Percentiles rank a stretch among this genome's conserved stretches.
These are phyloP conservation scores for Drosophila prolongata DNA, from an alignment of 2,888 invertebrate species.

Conservation along the genomic window DNA sequence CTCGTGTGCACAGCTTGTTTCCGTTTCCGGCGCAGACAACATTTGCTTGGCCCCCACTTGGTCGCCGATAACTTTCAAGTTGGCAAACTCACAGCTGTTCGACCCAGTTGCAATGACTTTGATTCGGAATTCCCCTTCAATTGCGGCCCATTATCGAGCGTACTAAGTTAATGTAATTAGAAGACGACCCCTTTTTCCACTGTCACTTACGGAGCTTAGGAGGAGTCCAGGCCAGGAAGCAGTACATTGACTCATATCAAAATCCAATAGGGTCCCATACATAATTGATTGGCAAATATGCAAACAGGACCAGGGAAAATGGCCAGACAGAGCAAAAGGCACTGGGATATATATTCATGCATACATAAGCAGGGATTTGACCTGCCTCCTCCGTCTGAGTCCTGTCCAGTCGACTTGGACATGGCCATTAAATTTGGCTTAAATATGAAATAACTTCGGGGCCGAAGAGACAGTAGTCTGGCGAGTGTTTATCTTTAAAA, in stretches of 20 bases:
- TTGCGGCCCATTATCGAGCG: constrained; percentile 20
- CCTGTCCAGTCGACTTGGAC: constrained; percentile 22
- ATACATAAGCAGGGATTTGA: constrained; percentile 54
- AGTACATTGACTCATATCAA: constrained; percentile 41
- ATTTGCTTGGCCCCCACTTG: constrained; percentile 59
- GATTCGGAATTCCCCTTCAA: constrained; percentile 47
- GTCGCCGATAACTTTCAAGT: constrained; percentile 48
- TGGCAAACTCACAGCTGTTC: constrained; percentile 39
- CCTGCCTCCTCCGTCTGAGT: constrained; percentile 16
- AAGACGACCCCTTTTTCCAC: constrained; percentile 19
- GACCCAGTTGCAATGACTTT: constrained; percentile 57
- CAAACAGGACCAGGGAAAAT: constrained; percentile 6
- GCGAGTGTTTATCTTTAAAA: constrained; percentile 57
- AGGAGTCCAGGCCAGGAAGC: neutral
- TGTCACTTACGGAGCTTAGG: constrained; percentile 22
- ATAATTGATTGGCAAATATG: constrained; percentile 49
- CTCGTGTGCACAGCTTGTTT: constrained; percentile 71
- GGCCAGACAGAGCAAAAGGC: constrained; percentile 26
- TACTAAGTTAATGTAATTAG: constrained; percentile 49
- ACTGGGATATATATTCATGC: constrained; percentile 50
- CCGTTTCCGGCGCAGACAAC: constrained; percentile 72
- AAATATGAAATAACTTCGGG: constrained; percentile 51
- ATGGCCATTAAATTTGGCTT: constrained; percentile 54
- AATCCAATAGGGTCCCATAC: constrained; percentile 24
- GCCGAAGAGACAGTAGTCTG: constrained; percentile 19